phyloP scores from a whole-genome alignment of 1,140 invertebrate genomes.

The Pollicipes pollicipes region DNA sequence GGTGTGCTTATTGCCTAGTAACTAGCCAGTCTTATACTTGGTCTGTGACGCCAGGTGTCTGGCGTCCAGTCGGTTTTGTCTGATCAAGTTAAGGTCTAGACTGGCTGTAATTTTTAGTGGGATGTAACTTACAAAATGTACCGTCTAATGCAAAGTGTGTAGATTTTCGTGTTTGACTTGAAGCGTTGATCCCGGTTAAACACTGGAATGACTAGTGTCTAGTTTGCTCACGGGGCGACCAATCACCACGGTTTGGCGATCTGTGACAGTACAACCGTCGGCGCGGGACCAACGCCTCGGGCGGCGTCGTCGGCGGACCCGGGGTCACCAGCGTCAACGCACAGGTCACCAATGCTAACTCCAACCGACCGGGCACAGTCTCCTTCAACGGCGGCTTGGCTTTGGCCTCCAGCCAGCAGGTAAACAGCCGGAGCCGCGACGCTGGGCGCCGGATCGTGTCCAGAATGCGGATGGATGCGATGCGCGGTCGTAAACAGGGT shows the following conservation, averaged over 20 bases:
- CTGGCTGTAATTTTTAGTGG: too few relatives aligned
- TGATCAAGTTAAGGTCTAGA: too few relatives aligned
- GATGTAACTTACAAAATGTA: background rate
- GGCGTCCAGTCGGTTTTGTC: too few relatives aligned
- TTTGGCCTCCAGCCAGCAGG: background rate
- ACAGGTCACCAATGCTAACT: background rate
- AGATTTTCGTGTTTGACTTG: too few relatives aligned
- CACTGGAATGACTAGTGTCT: background rate
- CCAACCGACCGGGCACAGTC: background rate
- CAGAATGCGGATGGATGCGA: too few relatives aligned
- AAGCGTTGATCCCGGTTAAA: background rate
- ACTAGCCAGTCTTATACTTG: too few relatives aligned
- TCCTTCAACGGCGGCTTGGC: background rate
- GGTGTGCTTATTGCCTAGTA: too few relatives aligned
- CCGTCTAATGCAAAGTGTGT: background rate
- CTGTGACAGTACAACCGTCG: background rate
- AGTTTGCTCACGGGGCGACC: background rate
- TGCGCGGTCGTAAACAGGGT: too few relatives aligned
- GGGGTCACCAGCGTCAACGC: background rate
- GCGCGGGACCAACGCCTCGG: background rate
- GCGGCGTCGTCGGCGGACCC: background rate
- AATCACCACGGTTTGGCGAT: background rate
- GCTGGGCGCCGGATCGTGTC: too few relatives aligned
- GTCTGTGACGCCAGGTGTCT: too few relatives aligned
- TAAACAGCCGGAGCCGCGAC: too few relatives aligned